Conservation (phyloP, 2,113 vertebrate species). For the Phyllopteryx taeniolatus region DNA sequence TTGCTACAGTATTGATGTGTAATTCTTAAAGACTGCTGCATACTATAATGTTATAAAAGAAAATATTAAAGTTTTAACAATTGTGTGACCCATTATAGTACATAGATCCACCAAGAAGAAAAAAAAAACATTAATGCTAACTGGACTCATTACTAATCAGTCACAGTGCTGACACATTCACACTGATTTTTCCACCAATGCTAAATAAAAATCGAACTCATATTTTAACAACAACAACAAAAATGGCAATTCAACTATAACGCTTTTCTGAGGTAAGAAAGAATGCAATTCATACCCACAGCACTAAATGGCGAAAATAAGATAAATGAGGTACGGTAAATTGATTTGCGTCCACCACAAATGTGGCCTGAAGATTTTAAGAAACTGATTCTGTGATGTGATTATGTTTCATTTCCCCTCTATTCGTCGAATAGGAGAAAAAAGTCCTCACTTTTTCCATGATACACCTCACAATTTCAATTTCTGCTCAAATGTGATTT, state of each 20-base stretch:
- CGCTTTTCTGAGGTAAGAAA: background rate
- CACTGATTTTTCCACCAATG: background rate
- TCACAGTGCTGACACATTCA: background rate
- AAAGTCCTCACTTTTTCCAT: background rate
- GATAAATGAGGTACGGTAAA: background rate
- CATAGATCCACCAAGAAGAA: background rate
- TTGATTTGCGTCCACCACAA: background rate
- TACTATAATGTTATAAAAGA: background rate
- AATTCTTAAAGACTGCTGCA: background rate
- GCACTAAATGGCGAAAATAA: background rate
- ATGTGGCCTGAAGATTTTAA: background rate
- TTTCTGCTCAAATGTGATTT: background rate
- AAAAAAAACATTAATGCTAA: background rate
- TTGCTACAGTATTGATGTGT: slow-evolving; percentile 1
- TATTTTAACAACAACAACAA: background rate
- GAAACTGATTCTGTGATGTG: background rate
- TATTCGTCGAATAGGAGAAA: background rate
- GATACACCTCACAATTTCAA: background rate
- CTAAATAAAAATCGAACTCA: background rate
- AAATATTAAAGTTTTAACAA: background rate
- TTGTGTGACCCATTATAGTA: background rate
- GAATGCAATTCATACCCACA: background rate
- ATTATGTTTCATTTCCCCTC: background rate
- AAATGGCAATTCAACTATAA: background rate
- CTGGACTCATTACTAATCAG: background rate